These are phyloP conservation scores for Caenorhabditis brenneri DNA, from an alignment of 1,140 invertebrate genomes.

Conservation along the genomic window DNA sequence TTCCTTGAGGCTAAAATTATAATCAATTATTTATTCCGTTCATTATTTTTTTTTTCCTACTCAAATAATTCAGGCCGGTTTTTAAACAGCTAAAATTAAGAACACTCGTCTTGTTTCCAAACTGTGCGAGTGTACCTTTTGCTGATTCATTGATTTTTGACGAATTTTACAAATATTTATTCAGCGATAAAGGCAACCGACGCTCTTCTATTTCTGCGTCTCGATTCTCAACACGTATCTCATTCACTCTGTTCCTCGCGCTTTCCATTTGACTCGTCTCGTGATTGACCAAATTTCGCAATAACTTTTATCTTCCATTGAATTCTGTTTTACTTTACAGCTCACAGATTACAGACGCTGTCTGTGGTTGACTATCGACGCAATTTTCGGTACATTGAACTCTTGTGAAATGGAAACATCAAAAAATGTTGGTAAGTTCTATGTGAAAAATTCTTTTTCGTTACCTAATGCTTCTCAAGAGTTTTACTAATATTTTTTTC, in stretches of 20 bases:
- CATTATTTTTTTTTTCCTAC: too few species aligned
- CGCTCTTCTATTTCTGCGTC: neutral
- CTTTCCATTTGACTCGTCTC: neutral
- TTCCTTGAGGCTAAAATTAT: too few species aligned
- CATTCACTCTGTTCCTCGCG: neutral
- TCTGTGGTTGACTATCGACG: too few species aligned
- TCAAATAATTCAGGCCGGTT: too few species aligned
- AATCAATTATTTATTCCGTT: too few species aligned
- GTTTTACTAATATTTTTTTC: too few species aligned
- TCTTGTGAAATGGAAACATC: neutral
- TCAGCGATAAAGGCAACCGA: neutral
- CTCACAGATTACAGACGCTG: neutral
- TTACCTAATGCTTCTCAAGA: too few species aligned
- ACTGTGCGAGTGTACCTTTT: neutral
- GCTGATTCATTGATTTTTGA: slow-evolving; percentile 26
- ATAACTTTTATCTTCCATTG: too few species aligned
- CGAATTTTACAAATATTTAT: slow-evolving; percentile 16
- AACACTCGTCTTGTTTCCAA: too few species aligned
- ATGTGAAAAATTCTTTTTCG: neutral
- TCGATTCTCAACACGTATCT: neutral
- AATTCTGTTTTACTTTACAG: neutral
- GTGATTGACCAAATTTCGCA: slow-evolving; percentile 5
- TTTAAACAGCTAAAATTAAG: too few species aligned
- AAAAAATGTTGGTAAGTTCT: neutral
- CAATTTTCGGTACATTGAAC: neutral